These are phyloP conservation scores for Gallinago nigripennis DNA, from an alignment of 2,797 vertebrate species.

Conservation along the genomic window DNA sequence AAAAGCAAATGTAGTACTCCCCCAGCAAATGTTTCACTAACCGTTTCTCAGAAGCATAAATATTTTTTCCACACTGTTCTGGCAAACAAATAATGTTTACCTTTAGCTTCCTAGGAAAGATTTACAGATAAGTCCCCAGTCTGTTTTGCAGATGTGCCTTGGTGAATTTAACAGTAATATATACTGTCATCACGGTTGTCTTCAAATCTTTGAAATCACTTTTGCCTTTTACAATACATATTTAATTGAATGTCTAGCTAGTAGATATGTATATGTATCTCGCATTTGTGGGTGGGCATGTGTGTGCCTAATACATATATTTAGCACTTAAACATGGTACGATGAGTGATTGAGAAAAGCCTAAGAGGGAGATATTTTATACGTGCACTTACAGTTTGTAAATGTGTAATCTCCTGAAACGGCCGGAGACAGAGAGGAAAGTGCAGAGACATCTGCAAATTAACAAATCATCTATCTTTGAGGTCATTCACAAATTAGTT, in stretches of 20 bases:
- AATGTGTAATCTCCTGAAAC: constrained; percentile 28
- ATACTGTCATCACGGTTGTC: constrained; percentile 66
- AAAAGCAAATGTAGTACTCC: constrained; percentile 62
- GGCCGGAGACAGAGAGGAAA: constrained; percentile 7
- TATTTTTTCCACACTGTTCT: constrained; percentile 54
- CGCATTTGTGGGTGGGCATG: constrained; percentile 66
- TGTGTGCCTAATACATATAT: constrained; percentile 61
- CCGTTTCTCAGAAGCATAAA: constrained; percentile 42
- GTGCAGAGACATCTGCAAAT: constrained; percentile 66
- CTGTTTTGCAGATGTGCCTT: constrained; percentile 74
- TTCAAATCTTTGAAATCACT: constrained; percentile 64
- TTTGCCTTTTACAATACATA: constrained; percentile 68
- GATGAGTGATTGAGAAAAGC: constrained; percentile 60
- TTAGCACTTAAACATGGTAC: constrained; percentile 49
- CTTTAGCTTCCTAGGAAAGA: constrained; percentile 55
- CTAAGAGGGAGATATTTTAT: constrained; percentile 60
- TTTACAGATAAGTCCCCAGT: constrained; percentile 57
- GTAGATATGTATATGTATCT: constrained; percentile 68
- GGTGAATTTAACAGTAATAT: constrained; percentile 60
- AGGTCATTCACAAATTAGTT: constrained; percentile 67
- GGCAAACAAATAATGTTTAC: constrained; percentile 54
- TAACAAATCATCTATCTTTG: constrained; percentile 70
- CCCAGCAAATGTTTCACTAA: constrained; percentile 41
- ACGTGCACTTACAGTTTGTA: constrained; percentile 10
- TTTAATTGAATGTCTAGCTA: constrained; percentile 70